Conservation (phyloP, 2,113 vertebrate genomes). For the Grantiella picta region DNA sequence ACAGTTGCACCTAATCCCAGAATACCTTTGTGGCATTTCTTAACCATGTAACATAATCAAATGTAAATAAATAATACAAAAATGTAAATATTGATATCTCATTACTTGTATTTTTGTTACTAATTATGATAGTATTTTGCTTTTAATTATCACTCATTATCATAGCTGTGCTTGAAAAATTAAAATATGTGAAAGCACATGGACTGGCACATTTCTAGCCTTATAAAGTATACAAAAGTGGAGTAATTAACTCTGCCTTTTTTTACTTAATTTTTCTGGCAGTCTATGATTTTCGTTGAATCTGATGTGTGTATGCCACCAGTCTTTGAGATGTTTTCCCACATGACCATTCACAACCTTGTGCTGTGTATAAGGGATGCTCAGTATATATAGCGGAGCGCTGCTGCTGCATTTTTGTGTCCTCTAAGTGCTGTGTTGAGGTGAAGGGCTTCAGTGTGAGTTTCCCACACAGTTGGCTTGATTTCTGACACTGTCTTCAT, state of each 20-base stretch:
- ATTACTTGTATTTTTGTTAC: background rate
- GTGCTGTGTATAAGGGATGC: background rate
- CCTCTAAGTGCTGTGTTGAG: background rate
- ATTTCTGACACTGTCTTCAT: background rate
- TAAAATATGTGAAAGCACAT: background rate
- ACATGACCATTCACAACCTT: background rate
- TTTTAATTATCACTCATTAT: background rate
- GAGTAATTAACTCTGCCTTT: background rate
- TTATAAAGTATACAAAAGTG: background rate
- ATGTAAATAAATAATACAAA: background rate
- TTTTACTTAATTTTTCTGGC: background rate
- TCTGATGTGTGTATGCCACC: background rate
- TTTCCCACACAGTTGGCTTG: background rate
- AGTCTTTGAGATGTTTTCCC: background rate
- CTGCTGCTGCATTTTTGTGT: background rate
- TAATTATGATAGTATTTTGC: background rate
- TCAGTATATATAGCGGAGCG: background rate
- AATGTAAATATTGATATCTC: fast-evolving
- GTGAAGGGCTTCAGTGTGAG: background rate
- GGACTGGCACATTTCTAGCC: background rate
- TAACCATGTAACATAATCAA: background rate
- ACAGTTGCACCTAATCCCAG: background rate
- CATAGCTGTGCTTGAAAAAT: background rate
- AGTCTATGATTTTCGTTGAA: background rate
- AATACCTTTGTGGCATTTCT: background rate